Evolutionary conservation across 2,113 vertebrate species (phyloP).

Genomic region (Halcyon senegalensis): DNA sequence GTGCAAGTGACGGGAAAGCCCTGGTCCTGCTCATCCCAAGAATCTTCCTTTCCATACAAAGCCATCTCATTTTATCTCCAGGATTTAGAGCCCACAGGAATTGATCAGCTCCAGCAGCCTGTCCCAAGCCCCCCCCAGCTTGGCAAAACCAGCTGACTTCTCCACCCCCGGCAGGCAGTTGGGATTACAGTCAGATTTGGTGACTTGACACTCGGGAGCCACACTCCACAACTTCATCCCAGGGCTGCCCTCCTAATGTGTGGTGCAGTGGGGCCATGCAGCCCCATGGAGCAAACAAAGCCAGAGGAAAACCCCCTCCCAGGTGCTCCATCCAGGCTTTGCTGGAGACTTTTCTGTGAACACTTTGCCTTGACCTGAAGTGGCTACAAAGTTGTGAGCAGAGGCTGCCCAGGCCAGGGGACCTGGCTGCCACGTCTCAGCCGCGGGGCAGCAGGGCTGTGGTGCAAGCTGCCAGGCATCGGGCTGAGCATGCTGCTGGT

Average conservation of each 20-base stretch:
- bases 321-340: not conserved
- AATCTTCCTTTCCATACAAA: not conserved
- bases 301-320: not conserved
- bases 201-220: not conserved
- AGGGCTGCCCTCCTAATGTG: not conserved
- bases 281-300: not conserved
- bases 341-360: not conserved
- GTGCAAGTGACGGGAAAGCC: not conserved
- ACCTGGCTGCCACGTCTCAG: not conserved
- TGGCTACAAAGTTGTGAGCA: not conserved
- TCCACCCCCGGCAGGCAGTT: not conserved
- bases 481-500: not conserved
- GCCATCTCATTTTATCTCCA: not conserved
- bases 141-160: not conserved
- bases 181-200: not conserved
- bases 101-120: not conserved
- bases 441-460: not conserved
- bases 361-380: not conserved
- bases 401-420: not conserved
- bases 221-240: accelerated
- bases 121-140: not conserved
- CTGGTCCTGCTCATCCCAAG: not conserved
- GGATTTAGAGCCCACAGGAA: not conserved
- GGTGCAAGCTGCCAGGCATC: not conserved
- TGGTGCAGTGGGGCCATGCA: accelerated